phyloP scores from a whole-genome alignment of 2,113 vertebrate genomes.

The Burhinus bistriatus region DNA sequence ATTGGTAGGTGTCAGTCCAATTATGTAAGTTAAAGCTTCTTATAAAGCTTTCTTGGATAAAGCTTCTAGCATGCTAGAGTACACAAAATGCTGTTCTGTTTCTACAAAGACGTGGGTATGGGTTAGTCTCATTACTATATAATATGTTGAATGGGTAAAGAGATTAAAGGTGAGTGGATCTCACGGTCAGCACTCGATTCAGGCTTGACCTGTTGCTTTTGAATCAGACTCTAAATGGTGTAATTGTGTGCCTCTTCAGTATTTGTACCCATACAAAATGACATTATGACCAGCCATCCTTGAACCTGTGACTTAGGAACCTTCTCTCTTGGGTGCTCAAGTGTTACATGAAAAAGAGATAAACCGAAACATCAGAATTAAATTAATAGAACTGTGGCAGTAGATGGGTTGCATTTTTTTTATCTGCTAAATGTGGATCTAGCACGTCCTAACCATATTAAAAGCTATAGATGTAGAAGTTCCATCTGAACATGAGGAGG shows the following conservation, averaged over 20 bases:
- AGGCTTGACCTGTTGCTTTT: not conserved
- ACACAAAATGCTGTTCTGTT: not conserved
- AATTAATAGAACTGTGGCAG: not conserved
- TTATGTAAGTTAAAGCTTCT: not conserved
- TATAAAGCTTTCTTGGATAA: not conserved
- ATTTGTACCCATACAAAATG: not conserved
- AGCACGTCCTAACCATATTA: not conserved
- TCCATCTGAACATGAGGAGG: too few species aligned
- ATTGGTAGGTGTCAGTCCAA: not conserved
- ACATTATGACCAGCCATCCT: not conserved
- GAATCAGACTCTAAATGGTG: not conserved
- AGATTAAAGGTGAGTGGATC: not conserved
- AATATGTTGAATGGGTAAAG: not conserved
- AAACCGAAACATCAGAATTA: not conserved
- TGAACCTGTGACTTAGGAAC: not conserved
- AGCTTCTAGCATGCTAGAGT: not conserved
- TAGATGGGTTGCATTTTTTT: not conserved
- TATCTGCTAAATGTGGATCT: not conserved
- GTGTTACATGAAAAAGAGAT: not conserved
- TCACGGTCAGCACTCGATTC: fast-evolving
- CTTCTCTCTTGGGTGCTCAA: not conserved
- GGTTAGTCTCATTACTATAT: not conserved
- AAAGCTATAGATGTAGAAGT: not conserved
- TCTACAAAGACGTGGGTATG: too few species aligned
- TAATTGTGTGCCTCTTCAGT: not conserved